Percentiles rank a stretch among this genome's conserved stretches.
phyloP scores from a whole-genome alignment of 1,140 invertebrate genomes.

The Calosoma granatense region DNA sequence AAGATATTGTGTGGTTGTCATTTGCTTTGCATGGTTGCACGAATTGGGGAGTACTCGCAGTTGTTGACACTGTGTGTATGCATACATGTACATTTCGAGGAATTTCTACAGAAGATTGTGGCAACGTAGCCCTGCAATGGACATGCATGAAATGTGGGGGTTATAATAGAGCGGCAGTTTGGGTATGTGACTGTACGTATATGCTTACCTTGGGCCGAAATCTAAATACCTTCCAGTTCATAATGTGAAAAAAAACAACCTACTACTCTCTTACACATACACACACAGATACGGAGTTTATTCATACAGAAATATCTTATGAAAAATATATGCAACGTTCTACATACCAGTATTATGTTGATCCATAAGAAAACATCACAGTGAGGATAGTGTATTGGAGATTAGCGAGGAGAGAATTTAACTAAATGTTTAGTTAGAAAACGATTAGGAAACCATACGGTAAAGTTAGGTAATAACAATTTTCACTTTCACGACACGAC shows the following conservation, averaged over 20 bases:
- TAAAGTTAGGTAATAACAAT: constrained; percentile 22
- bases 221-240: constrained; percentile 20
- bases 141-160: neutral
- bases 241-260: constrained; percentile 9
- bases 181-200: constrained; percentile 21
- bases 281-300: too few species aligned
- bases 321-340: neutral
- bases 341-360: constrained; percentile 1
- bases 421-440: neutral
- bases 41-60: too few species aligned
- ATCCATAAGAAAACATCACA: neutral
- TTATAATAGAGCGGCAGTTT: constrained; percentile 5
- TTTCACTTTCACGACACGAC: constrained; percentile 27
- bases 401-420: neutral
- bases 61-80: too few species aligned
- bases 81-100: too few species aligned
- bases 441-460: constrained; percentile 1
- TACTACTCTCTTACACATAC: neutral
- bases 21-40: too few species aligned
- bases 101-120: neutral
- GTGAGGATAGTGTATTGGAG: too few species aligned
- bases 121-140: neutral
- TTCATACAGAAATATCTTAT: neutral
- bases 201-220: constrained; percentile 24
- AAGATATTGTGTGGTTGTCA: too few species aligned